Base-by-base conservation (phyloP, 1,140 invertebrate genomes). In the Cataglyphis hispanica region DNA sequence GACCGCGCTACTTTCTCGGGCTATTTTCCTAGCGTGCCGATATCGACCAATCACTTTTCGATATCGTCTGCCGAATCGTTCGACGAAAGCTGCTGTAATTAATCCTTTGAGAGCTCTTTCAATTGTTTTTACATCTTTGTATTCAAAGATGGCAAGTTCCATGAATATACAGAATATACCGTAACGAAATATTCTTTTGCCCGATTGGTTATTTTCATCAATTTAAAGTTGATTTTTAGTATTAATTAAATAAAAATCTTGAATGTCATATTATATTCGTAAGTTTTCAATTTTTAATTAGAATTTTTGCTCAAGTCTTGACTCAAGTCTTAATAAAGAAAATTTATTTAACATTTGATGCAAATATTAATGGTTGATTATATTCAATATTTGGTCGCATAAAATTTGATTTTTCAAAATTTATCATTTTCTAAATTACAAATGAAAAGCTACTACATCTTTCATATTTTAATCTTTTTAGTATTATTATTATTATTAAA, bases 61-160 rank as follows among this genome's bases (percentile, higher is more conserved):
- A 80, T 70, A 69, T 70, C 46, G 63, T 10, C 31, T 13, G 50
- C 19, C 22, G 46, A 22, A 53, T 11, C 10, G n/a, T 61, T 19
- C 75, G 22, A 66, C 34, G 8, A 40, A 69, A 50, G 66, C 6
- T 31, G 66, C 6, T 31, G 22, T 69, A 80, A 80, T 80, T 80
- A 80, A 53, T 19, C 34, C 76, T 80, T 80, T 58, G 43, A 80
- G 34, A 1, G 31, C 64, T 31, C 37, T 69, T 70, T 67, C 22
- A 56, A 70, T 70, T 80, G 64, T 70, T 56, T 80, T 80, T 37
- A 56, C 16, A 70, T 69, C 64, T 69, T 56, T 46, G 31, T 19
- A 8, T 8, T n/a, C 1, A 11, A 13, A 61, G 22, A 22, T 31
- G n/a, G 7, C 1, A 25, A 19, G 64, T 25, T n/a, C 2, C 5